Percentiles rank a stretch among this genome's conserved stretches.
phyloP scores from a whole-genome alignment of 2,113 vertebrate genomes.

The Salvelinus fontinalis region DNA sequence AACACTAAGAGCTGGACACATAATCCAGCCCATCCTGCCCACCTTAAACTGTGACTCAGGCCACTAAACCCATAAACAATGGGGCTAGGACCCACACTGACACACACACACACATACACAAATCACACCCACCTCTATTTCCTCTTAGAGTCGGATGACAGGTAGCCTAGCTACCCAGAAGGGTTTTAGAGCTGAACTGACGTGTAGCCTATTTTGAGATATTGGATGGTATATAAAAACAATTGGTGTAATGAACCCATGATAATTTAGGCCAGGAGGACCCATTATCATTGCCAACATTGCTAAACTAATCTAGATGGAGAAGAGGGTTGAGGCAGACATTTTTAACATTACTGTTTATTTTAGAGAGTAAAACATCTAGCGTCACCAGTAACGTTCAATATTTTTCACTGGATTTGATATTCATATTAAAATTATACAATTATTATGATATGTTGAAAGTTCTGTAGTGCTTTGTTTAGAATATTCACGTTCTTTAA shows the following conservation, averaged over 20 bases:
- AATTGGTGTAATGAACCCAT: neutral
- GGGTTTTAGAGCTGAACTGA: neutral
- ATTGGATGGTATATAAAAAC: neutral
- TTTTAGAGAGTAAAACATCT: neutral
- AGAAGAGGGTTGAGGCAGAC: neutral
- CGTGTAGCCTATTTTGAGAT: neutral
- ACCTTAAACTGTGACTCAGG: neutral
- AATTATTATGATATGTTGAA: too few relatives aligned
- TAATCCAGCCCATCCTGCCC: neutral
- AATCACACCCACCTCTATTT: neutral
- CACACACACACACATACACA: neutral
- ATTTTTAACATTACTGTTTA: neutral
- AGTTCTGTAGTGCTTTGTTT: too few relatives aligned
- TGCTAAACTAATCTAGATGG: neutral
- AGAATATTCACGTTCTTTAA: too few relatives aligned
- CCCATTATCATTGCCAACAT: neutral
- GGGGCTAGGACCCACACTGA: neutral
- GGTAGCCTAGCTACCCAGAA: neutral
- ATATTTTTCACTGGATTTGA: too few relatives aligned
- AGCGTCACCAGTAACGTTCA: neutral
- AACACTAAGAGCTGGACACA: constrained; percentile 9
- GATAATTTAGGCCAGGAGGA: neutral
- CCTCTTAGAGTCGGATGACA: neutral
- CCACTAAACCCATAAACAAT: neutral
- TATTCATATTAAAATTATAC: too few relatives aligned